Conservation (phyloP, 2,797 vertebrate genomes). For the Clarias pachynema region DNA sequence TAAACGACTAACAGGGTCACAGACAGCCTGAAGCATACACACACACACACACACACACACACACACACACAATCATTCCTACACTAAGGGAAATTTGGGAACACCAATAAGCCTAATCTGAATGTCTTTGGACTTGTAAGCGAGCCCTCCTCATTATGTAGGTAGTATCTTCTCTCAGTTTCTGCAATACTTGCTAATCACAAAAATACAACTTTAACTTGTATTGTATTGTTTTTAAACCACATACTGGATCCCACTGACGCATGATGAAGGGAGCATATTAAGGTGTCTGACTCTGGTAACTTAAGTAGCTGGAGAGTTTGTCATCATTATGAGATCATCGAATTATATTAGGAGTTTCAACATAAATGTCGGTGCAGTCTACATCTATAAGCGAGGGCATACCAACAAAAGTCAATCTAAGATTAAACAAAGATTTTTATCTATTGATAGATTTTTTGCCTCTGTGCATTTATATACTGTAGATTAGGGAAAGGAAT, state of each 20-base stretch:
- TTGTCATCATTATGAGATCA: not conserved
- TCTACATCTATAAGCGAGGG: not conserved
- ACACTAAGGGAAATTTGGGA: too few species aligned
- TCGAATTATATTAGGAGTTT: not conserved
- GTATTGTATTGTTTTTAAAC: not conserved
- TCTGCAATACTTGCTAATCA: not conserved
- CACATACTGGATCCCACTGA: not conserved
- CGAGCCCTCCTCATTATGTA: not conserved
- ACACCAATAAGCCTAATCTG: too few species aligned
- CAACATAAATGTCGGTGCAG: not conserved
- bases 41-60: too few species aligned
- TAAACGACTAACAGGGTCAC: too few species aligned
- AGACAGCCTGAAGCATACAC: too few species aligned
- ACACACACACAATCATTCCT: too few species aligned
- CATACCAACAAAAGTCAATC: not conserved
- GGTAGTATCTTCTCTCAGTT: not conserved
- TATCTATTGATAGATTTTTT: too few species aligned
- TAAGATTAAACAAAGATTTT: not conserved
- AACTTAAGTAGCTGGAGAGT: not conserved
- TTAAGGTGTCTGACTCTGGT: not conserved
- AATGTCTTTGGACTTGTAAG: too few species aligned
- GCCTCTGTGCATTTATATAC: not conserved
- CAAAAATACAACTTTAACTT: not conserved
- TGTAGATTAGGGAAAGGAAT: not conserved
- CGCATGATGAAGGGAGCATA: not conserved